phyloP scores from a whole-genome alignment of 1,140 invertebrate species.

The Drosophila sulfurigaster region DNA sequence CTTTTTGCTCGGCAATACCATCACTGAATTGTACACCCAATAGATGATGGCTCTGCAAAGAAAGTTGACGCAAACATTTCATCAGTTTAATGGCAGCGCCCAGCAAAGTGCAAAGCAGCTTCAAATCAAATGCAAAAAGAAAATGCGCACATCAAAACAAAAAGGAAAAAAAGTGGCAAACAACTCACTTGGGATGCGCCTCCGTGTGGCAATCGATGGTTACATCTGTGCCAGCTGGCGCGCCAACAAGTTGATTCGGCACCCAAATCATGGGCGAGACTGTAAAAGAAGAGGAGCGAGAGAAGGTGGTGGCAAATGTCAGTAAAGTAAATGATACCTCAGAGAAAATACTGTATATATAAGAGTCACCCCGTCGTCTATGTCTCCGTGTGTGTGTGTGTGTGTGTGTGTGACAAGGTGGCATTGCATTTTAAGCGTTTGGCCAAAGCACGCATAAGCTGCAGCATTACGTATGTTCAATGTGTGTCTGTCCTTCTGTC shows the following conservation, averaged over 20 bases:
- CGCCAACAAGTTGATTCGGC: slow-evolving; percentile 95
- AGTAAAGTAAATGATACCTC: slow-evolving; percentile 68
- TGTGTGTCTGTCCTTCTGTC: slow-evolving; percentile 24
- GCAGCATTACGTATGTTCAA: slow-evolving; percentile 74
- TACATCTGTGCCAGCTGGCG: slow-evolving; percentile 94
- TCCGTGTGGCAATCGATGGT: slow-evolving; percentile 97
- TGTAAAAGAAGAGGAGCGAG: slow-evolving; percentile 80
- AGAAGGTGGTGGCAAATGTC: slow-evolving; percentile 34
- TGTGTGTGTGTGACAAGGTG: slow-evolving; percentile 45
- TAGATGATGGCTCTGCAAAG: slow-evolving; percentile 92
- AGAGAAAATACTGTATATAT: slow-evolving; percentile 24
- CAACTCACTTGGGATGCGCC: slow-evolving; percentile 90
- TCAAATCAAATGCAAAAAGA: slow-evolving; percentile 15
- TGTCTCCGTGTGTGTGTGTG: slow-evolving; percentile 13
- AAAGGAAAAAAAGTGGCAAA: slow-evolving; percentile 20
- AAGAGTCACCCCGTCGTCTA: neutral
- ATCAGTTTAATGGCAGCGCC: slow-evolving; percentile 11
- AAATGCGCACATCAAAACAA: slow-evolving; percentile 1
- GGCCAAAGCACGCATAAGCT: slow-evolving; percentile 77
- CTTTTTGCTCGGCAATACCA: slow-evolving; percentile 93
- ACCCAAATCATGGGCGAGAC: slow-evolving; percentile 96
- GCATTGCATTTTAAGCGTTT: slow-evolving; percentile 61
- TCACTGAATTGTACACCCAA: slow-evolving; percentile 94
- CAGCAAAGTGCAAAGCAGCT: slow-evolving; percentile 2
- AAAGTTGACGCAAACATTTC: slow-evolving; percentile 24